These are phyloP conservation scores for Sycophaga agraensis DNA, from an alignment of 1,140 invertebrate species.

Conservation along the genomic window DNA sequence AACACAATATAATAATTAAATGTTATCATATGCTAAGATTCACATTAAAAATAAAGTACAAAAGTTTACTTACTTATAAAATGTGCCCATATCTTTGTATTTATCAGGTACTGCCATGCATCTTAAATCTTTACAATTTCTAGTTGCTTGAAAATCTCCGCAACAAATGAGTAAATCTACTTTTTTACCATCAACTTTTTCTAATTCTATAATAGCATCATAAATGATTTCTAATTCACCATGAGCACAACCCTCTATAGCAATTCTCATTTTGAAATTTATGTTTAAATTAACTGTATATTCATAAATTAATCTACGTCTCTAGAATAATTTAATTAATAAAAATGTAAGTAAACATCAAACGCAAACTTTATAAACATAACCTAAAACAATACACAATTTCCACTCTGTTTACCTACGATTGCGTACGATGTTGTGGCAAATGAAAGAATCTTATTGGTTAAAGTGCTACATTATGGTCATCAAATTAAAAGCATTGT, in stretches of 20 bases:
- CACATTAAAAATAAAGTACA: background rate
- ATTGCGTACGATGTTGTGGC: too few relatives aligned
- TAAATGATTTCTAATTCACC: constrained; percentile 97
- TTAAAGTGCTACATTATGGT: too few relatives aligned
- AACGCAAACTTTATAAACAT: too few relatives aligned
- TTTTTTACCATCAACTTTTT: constrained; percentile 70
- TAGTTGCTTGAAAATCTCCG: constrained; percentile 92
- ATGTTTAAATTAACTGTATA: background rate
- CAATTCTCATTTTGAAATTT: constrained; percentile 82
- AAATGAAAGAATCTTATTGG: too few relatives aligned
- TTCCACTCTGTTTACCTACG: too few relatives aligned
- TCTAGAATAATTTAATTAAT: too few relatives aligned
- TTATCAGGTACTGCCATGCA: constrained; percentile 96
- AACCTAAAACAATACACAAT: too few relatives aligned
- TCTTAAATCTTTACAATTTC: constrained; percentile 76
- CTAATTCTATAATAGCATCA: constrained; percentile 73
- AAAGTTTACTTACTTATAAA: constrained; percentile 82
- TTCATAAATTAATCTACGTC: too few relatives aligned
- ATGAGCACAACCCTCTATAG: constrained; percentile 96
- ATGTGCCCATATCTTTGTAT: constrained; percentile 87
- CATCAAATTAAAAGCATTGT: too few relatives aligned
- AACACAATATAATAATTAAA: constrained; percentile 27
- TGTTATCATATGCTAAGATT: background rate
- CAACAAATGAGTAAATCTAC: constrained; percentile 93
- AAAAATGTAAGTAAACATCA: too few relatives aligned